These are phyloP conservation scores for Trigoniulus corallinus DNA, from an alignment of 1,140 invertebrate genomes.

Conservation along the genomic window DNA sequence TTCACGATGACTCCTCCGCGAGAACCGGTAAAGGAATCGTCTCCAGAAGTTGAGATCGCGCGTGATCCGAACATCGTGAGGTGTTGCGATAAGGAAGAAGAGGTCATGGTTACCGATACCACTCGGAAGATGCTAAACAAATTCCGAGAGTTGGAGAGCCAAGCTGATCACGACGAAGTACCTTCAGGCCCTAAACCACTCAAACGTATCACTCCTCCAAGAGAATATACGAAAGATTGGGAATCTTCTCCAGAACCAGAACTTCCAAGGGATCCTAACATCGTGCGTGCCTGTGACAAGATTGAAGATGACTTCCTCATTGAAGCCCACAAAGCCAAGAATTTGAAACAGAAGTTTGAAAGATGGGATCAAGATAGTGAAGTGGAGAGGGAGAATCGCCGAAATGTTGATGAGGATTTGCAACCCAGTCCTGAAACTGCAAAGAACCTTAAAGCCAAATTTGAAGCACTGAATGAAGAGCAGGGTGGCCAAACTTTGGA, in stretches of 20 bases:
- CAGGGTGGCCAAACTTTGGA: conserved; percentile 30
- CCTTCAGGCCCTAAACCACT: conserved; percentile 54
- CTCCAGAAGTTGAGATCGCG: conserved; percentile 54
- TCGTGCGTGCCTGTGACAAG: conserved; percentile 37
- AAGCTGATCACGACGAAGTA: conserved; percentile 33
- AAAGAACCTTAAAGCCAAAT: conserved; percentile 59
- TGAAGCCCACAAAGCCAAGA: conserved; percentile 57
- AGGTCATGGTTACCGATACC: conserved; percentile 43
- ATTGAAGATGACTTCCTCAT: conserved; percentile 34
- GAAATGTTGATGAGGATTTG: conserved; percentile 20
- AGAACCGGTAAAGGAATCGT: conserved; percentile 33
- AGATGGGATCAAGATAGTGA: conserved; percentile 59
- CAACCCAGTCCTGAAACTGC: conserved; percentile 46
- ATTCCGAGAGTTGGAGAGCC: conserved; percentile 71
- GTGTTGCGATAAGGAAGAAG: conserved; percentile 37
- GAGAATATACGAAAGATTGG: conserved; percentile 40
- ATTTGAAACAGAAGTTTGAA: conserved; percentile 77
- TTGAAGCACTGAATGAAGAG: conserved; percentile 52
- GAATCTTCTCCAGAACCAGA: conserved; percentile 16
- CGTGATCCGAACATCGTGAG: conserved; percentile 56
- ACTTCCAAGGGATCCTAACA: conserved; percentile 29
- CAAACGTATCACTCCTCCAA: conserved; percentile 74
- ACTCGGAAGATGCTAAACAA: conserved; percentile 65
- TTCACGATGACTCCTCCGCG: conserved; percentile 74
- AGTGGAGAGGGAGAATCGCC: conserved; percentile 16